These are phyloP conservation scores for Lepas anatifera DNA, from an alignment of 2,888 invertebrate genomes.

Conservation along the genomic window DNA sequence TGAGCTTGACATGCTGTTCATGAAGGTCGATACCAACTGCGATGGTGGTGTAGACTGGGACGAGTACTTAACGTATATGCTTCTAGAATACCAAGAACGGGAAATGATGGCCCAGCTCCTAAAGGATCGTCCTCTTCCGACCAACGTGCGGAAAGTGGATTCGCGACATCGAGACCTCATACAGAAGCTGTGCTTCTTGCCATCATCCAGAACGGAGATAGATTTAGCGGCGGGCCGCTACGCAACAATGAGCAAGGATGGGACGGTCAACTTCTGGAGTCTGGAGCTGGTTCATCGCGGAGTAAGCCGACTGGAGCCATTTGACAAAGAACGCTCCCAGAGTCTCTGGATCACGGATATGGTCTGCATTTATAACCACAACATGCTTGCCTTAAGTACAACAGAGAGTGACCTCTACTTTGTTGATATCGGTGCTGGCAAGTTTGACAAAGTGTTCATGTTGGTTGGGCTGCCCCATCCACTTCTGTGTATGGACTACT, in stretches of 20 bases:
- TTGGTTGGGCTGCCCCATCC: slow-evolving; percentile 52
- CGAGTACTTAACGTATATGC: slow-evolving; percentile 61
- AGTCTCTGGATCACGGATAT: slow-evolving; percentile 54
- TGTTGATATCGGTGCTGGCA: slow-evolving; percentile 62
- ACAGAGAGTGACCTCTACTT: slow-evolving; percentile 65
- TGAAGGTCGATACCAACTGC: slow-evolving; percentile 39
- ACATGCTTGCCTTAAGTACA: slow-evolving; percentile 61
- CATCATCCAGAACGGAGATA: slow-evolving; percentile 22
- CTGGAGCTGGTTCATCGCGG: slow-evolving; percentile 52
- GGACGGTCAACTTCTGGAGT: slow-evolving; percentile 64
- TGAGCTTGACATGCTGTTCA: slow-evolving; percentile 17
- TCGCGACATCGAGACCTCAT: slow-evolving; percentile 58
- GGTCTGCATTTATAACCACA: slow-evolving; percentile 60
- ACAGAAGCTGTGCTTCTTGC: slow-evolving; percentile 2
- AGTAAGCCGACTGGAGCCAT: slow-evolving; percentile 36
- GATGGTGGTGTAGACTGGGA: slow-evolving; percentile 52
- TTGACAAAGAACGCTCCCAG: slow-evolving; percentile 4
- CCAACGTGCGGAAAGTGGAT: slow-evolving; percentile 44
- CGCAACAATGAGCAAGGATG: slow-evolving; percentile 61
- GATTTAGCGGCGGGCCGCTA: slow-evolving; percentile 54
- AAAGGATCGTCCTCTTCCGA: slow-evolving; percentile 50
- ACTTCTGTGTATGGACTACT: slow-evolving; percentile 45
- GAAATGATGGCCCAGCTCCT: slow-evolving; percentile 47
- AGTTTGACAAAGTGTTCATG: slow-evolving; percentile 44
- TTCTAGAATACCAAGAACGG: slow-evolving; percentile 56